Base-by-base conservation (phyloP, 1,140 invertebrate genomes). In the Brachionus angularis region DNA sequence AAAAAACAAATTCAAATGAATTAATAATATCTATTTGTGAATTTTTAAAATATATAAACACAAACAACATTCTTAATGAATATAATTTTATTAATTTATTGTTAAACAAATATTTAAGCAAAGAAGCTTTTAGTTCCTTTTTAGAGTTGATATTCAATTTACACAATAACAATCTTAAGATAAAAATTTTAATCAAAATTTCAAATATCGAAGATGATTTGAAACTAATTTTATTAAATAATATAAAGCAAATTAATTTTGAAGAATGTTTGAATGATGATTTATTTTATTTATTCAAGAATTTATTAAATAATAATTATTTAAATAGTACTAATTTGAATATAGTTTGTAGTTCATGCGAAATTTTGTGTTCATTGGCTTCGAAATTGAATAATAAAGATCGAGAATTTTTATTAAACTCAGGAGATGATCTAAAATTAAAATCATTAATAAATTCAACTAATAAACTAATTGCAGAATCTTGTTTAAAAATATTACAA, bases 381-480 rank as follows among this genome's bases (percentile, higher is more conserved):
- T 14, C 23, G 4, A 58, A 36, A 58, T 39, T 58, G 1, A 34
- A 39, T 18, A 58, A 58, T 16, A 3, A 31, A 3, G 33, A 23
- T n/a, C 36, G 27, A 39, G 33, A 58, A 39, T 31, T 39, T n/a
- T 27, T 58, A 42, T 39, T 58, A 36, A 58, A 14, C 25, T 58
- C 47, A 18, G 62, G 36, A n/a, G 29, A 47, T 5, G 62, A 67
- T 47, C 27, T 42, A 5, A 67, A 67, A 47, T 50, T 67, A 33
- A 46, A 50, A 21, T 50, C 23, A 10, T 14, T 67, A 33, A 34
- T 67, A 4, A 67, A 67, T 21, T 67, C 62, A 10, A 50, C 47
- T 0, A 47, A 67, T 67, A 23, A 18, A 14, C 31, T 47, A 14
- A 46, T 67, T 29, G 46, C 62, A 10, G 18, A 29, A 14, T 47